Conservation (phyloP, 2,888 invertebrate species). For the Diadromus collaris region DNA sequence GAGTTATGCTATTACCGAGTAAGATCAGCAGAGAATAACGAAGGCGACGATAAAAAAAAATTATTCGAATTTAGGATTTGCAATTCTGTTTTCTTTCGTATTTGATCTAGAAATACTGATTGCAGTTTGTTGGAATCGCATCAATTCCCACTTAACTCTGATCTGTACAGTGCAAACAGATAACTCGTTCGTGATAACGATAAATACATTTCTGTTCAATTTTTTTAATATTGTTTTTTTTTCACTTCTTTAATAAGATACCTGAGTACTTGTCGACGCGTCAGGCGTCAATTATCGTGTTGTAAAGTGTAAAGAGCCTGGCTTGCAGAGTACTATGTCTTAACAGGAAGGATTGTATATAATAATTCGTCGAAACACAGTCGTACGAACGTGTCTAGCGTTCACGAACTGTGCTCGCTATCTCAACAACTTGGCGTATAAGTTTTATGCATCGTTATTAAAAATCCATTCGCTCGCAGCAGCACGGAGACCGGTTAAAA, state of each 20-base stretch:
- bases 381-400: conserved; percentile 19
- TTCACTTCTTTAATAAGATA: conserved; percentile 8
- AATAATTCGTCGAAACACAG: conserved; percentile 10
- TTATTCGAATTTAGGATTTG: background rate
- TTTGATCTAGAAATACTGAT: conserved; percentile 11
- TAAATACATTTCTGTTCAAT: background rate
- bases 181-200: conserved; percentile 2
- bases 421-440: background rate
- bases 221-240: background rate
- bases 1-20: background rate
- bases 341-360: conserved; percentile 37
- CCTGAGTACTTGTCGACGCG: conserved; percentile 12
- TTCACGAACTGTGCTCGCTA: conserved; percentile 17
- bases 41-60: conserved; percentile 7
- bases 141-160: conserved; percentile 7
- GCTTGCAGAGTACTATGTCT: conserved; percentile 25
- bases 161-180: conserved; percentile 4
- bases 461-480: conserved; percentile 7
- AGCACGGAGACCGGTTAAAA: background rate
- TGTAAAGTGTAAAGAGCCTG: conserved; percentile 54
- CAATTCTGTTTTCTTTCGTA: background rate
- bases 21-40: conserved; percentile 1
- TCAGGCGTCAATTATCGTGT: conserved; percentile 33
- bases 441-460: conserved; percentile 1
- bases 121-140: conserved; percentile 13